A percentile compares a stretch with the other conserved stretches of the same genome.
phyloP scores from a whole-genome alignment of 2,113 vertebrate species.

The Patagioenas fasciata region DNA sequence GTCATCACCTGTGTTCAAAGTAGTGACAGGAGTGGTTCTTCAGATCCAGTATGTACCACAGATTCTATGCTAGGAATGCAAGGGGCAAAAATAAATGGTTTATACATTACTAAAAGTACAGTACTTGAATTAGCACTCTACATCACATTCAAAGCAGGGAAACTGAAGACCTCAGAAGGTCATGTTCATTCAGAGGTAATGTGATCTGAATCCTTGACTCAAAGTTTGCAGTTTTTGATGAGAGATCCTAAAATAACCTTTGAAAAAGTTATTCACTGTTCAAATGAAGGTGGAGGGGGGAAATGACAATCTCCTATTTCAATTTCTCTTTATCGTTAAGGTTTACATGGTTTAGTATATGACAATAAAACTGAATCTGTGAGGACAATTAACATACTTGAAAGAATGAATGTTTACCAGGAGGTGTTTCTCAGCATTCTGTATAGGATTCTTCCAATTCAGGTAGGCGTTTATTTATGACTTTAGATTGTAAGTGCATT shows the following conservation, averaged over 20 bases:
- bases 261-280: constrained; percentile 65
- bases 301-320: constrained; percentile 65
- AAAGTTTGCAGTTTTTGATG: constrained; percentile 27
- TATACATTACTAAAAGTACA: not conserved
- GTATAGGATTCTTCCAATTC: constrained; percentile 89
- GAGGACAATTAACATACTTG: constrained; percentile 96
- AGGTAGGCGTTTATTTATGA: constrained; percentile 80
- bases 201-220: constrained; percentile 15
- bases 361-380: constrained; percentile 98
- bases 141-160: not conserved
- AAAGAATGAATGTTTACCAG: constrained; percentile 98
- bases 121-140: constrained; percentile 19
- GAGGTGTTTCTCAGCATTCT: constrained; percentile 93
- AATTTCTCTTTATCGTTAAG: constrained; percentile 76
- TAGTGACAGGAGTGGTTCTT: not conserved
- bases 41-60: not conserved
- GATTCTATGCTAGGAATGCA: constrained; percentile 16
- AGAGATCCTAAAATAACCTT: constrained; percentile 54
- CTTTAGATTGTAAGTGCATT: constrained; percentile 33
- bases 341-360: constrained; percentile 89
- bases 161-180: constrained; percentile 18
- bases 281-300: constrained; percentile 40
- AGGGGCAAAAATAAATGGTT: constrained; percentile 13
- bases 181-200: constrained; percentile 22
- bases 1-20: not conserved